Evolutionary conservation across 2,113 vertebrate genomes (phyloP), one percentile per base, ranked within the genome.

Genomic region (Elachura formosa): DNA sequence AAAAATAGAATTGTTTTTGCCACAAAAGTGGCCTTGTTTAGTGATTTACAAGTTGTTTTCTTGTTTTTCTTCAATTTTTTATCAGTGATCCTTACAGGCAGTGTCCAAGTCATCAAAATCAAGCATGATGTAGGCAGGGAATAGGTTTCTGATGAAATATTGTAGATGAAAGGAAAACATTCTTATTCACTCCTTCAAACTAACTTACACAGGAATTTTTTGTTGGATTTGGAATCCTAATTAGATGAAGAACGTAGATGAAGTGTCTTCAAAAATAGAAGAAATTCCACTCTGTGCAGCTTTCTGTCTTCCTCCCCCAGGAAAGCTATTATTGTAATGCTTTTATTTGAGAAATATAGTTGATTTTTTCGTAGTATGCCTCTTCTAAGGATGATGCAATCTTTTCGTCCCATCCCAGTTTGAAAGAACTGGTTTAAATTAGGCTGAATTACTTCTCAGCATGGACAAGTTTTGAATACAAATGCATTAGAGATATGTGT

Each of bases 371-470:
- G n/a, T 81, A 51, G 4, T 91, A 11, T 59, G n/a, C 26, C 59
- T 1, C 75, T 85, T 90, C 51, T 89, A 11, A 86, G 46, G 43
- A 16, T 69, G 59, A 69, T 86, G 33, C 45, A 51, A 15, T 91
- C 43, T 87, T 74, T 77, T 84, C 14, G 75, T 51, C 62, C 28
- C 43, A 63, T 91, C 56, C 0, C 18, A 19, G 48, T 90, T 85
- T 68, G 62, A 94, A 85, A 94, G 74, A 84, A 51, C 45, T 79
- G 36, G 62, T 84, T 90, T 78, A 93, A 87, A 68, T 90, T 72
- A 69, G 54, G 15, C 59, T 89, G 59, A 84, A 80, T 92, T 95
- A 86, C 26, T 94, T 91, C 55, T 80, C 59, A 64, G n/a, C 36
- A 23, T n/a, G n/a, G 73, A 55, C 45, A 64, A 66, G n/a, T 86